phyloP scores from a whole-genome alignment of 2,888 invertebrate genomes.

The Beris morrisii region DNA sequence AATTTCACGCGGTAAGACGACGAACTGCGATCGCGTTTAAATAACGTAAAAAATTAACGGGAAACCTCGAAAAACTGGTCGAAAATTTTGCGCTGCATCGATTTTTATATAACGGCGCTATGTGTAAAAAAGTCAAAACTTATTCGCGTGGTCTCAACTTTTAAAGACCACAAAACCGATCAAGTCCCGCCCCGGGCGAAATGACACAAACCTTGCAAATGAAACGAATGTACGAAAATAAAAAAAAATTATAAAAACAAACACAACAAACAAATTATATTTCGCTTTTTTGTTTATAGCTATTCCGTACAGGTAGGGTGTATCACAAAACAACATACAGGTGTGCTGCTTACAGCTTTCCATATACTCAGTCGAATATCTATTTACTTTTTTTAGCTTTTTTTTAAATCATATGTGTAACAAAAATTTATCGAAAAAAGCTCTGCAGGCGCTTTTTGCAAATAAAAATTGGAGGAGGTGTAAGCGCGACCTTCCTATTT shows the following conservation, averaged over 20 bases:
- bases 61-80: conserved; percentile 38
- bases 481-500: too few relatives aligned
- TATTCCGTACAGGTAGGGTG: too few relatives aligned
- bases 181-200: conserved; percentile 18
- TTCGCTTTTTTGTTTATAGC: too few relatives aligned
- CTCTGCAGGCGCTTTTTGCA: too few relatives aligned
- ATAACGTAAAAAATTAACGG: conserved; percentile 36
- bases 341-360: too few relatives aligned
- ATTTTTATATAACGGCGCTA: conserved; percentile 38
- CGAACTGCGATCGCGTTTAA: conserved; percentile 10
- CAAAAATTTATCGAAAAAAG: too few relatives aligned
- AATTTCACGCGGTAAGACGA: too few relatives aligned
- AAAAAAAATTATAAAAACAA: conserved; percentile 8
- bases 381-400: too few relatives aligned
- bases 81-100: conserved; percentile 37
- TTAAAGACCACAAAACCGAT: conserved; percentile 5
- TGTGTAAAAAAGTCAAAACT: conserved; percentile 30
- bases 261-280: not conserved
- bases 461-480: too few relatives aligned
- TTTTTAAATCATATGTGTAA: too few relatives aligned
- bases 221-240: not conserved
- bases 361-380: too few relatives aligned
- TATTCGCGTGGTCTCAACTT: not conserved
- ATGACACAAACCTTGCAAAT: conserved; percentile 13
- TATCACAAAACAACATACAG: too few relatives aligned